Percentiles rank a stretch among this genome's conserved stretches.
These are phyloP conservation scores for Microtus oregoni DNA, from an alignment of 2,113 vertebrate species.

Conservation along the genomic window DNA sequence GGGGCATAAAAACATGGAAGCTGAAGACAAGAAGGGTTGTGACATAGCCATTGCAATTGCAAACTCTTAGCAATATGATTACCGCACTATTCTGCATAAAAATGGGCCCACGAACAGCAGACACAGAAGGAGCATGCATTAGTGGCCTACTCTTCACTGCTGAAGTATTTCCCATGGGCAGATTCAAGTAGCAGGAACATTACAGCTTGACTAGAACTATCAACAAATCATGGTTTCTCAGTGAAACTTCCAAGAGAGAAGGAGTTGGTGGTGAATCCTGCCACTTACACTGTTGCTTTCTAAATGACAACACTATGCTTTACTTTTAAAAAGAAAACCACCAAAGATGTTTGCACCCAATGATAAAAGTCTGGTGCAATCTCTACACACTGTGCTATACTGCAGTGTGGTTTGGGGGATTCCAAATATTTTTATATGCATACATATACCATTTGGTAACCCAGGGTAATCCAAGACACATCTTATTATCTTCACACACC, in stretches of 20 bases:
- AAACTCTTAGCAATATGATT: no score
- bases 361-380: neutral
- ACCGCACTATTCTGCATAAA: no score
- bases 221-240: no score
- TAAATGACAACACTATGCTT: neutral
- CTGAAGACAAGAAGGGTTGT: neutral
- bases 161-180: no score
- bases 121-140: no score
- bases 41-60: no score
- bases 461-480: neutral
- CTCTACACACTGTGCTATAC: neutral
- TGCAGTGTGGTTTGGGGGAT: neutral
- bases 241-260: neutral
- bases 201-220: no score
- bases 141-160: no score
- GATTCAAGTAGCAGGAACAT: no score
- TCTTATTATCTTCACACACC: neutral
- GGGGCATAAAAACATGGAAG: neutral
- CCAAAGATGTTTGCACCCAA: neutral
- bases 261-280: neutral
- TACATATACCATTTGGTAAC: neutral
- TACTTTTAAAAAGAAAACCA: conserved; percentile 17
- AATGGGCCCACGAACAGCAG: no score
- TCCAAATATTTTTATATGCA: neutral
- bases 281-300: neutral